phyloP scores from a whole-genome alignment of 2,797 vertebrate genomes.

The Brachyrhaphis roseni region DNA sequence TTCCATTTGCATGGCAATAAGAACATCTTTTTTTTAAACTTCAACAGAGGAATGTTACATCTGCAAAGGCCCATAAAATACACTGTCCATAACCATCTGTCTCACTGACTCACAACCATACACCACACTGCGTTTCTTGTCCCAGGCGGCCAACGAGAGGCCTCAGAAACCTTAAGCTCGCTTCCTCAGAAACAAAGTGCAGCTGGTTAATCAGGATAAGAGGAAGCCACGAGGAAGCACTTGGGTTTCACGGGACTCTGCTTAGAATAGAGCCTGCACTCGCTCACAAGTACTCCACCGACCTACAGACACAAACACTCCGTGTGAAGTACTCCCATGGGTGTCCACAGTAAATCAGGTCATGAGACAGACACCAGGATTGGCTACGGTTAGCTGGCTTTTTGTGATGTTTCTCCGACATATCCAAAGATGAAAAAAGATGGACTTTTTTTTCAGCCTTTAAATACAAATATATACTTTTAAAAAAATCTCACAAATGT shows the following conservation, averaged over 20 bases:
- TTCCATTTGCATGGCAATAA: neutral
- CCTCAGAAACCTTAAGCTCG: neutral
- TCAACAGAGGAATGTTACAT: conserved; percentile 49
- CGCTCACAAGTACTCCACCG: conserved; percentile 43
- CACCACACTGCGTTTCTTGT: conserved; percentile 21
- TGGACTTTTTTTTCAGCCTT: conserved; percentile 70
- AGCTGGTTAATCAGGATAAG: conserved; percentile 57
- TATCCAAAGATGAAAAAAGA: conserved; percentile 49
- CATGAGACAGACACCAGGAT: conserved; percentile 40
- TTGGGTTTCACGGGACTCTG: conserved; percentile 68
- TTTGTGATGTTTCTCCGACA: conserved; percentile 47
- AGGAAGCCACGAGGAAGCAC: conserved; percentile 71
- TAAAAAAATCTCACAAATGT: conserved; percentile 86
- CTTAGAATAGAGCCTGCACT: conserved; percentile 60
- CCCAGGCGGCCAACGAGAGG: neutral
- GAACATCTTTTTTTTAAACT: neutral
- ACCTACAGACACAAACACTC: conserved; percentile 48
- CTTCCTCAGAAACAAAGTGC: conserved; percentile 35
- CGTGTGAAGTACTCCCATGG: conserved; percentile 41
- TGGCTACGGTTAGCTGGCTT: conserved; percentile 46
- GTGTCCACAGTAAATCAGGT: conserved; percentile 57
- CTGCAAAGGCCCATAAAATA: conserved; percentile 19
- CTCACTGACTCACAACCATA: conserved; percentile 52
- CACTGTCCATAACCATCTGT: conserved; percentile 35
- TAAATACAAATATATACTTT: conserved; percentile 97